phyloP scores from a whole-genome alignment of 2,888 invertebrate genomes.

The Slavum lentiscoides region DNA sequence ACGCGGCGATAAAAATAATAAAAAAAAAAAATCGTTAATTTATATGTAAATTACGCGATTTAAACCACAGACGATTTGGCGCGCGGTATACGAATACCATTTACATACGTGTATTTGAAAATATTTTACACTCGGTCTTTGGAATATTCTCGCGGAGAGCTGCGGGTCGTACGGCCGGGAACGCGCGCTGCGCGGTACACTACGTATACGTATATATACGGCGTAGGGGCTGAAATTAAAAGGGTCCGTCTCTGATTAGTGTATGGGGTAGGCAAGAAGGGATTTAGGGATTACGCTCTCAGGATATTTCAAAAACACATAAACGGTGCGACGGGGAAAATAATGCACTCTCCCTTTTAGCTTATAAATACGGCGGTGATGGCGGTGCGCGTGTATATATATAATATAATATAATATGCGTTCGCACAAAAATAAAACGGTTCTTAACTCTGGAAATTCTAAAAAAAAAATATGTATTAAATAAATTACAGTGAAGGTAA shows the following conservation, averaged over 20 bases:
- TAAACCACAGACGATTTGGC: not conserved
- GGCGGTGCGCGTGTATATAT: too few species aligned
- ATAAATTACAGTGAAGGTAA: too few species aligned
- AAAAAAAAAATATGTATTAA: not conserved
- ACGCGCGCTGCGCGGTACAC: not conserved
- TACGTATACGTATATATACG: not conserved
- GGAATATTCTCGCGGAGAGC: conserved; percentile 6
- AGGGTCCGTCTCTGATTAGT: conserved; percentile 34
- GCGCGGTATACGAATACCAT: too few species aligned
- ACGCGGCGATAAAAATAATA: too few species aligned
- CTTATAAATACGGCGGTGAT: not conserved
- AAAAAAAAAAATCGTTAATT: not conserved
- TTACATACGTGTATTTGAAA: not conserved
- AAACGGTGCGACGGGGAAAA: conserved; percentile 8
- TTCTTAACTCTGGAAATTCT: not conserved
- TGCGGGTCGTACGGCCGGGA: not conserved
- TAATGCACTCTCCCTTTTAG: conserved; percentile 11
- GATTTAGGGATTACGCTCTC: conserved; percentile 33
- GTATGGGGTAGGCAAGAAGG: not conserved
- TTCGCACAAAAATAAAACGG: conserved; percentile 16
- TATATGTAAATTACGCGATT: not conserved
- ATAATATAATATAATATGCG: not conserved
- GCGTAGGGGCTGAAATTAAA: conserved; percentile 9
- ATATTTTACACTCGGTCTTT: not conserved
- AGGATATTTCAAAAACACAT: conserved; percentile 22